Evolutionary conservation across 2,113 vertebrate species (phyloP).

Genomic region (Ploceus nigricollis): DNA sequence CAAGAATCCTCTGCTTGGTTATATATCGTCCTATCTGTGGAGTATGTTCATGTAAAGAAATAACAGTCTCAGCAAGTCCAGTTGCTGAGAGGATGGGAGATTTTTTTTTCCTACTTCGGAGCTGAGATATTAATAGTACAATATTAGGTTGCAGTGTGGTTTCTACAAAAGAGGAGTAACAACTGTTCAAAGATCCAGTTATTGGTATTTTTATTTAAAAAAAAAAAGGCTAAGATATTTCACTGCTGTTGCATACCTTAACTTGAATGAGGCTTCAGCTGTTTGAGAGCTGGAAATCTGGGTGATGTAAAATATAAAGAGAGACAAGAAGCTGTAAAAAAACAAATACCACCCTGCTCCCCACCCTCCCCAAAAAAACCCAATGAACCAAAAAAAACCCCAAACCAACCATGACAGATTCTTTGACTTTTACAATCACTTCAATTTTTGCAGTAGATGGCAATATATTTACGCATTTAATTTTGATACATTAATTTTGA

Average conservation of each 20-base stretch:
- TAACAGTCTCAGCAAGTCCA: not conserved
- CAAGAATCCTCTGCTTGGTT: not conserved
- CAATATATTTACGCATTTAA: not conserved
- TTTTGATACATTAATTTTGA: not conserved
- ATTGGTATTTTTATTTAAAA: not conserved
- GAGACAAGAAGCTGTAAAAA: not conserved
- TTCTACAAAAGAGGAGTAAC: not conserved
- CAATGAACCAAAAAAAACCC: not conserved
- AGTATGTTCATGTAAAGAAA: not conserved
- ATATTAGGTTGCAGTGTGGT: not conserved
- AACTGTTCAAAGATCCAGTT: not conserved
- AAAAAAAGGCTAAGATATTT: not conserved
- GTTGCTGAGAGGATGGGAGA: not conserved
- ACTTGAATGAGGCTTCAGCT: not conserved
- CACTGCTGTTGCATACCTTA: not conserved
- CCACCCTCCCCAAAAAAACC: rapidly evolving
- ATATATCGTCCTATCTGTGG: not conserved
- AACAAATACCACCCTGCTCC: rapidly evolving
- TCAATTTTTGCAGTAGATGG: not conserved
- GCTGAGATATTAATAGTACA: not conserved
- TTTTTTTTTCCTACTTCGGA: not conserved
- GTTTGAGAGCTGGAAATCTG: not conserved
- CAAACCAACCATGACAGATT: not conserved
- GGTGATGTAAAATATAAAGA: not conserved
- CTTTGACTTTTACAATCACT: not conserved